phyloP scores from a whole-genome alignment of 2,888 invertebrate genomes.

The Callyntrura guangdongensis region DNA sequence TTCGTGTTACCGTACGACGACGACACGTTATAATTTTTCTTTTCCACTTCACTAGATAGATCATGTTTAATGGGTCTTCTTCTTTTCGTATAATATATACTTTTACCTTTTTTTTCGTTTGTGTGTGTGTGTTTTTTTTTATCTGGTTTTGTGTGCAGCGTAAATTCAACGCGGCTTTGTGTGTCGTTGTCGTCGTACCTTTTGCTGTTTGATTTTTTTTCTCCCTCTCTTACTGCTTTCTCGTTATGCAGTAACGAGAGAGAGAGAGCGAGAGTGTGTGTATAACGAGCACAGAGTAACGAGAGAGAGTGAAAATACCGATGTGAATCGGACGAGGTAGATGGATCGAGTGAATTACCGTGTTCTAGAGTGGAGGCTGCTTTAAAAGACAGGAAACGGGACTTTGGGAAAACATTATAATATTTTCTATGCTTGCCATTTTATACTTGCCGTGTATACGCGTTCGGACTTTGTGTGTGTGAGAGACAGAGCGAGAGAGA shows the following conservation, averaged over 20 bases:
- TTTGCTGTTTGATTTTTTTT: background rate
- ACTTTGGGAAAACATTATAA: background rate
- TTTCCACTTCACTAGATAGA: constrained; percentile 48
- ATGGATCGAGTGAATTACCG: constrained; percentile 32
- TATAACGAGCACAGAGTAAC: background rate
- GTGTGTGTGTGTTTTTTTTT: background rate
- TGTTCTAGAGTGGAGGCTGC: background rate
- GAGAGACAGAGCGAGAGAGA: too few species aligned
- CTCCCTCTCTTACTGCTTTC: background rate
- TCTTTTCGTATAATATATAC: too few species aligned
- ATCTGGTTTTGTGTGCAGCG: background rate
- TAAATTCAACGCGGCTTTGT: constrained; percentile 22
- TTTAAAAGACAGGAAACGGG: constrained; percentile 22
- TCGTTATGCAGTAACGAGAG: background rate
- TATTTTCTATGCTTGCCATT: background rate
- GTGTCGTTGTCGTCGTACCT: background rate
- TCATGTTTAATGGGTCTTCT: background rate
- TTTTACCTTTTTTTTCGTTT: too few species aligned
- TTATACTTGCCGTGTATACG: background rate
- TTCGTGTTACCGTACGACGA: background rate
- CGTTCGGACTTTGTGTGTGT: background rate
- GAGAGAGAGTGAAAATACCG: background rate
- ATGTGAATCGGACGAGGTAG: constrained; percentile 42
- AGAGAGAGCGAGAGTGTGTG: too few species aligned
- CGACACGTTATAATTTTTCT: constrained; percentile 42